phyloP scores from a whole-genome alignment of 2,888 invertebrate genomes.

The Agriopis leucophaearia region DNA sequence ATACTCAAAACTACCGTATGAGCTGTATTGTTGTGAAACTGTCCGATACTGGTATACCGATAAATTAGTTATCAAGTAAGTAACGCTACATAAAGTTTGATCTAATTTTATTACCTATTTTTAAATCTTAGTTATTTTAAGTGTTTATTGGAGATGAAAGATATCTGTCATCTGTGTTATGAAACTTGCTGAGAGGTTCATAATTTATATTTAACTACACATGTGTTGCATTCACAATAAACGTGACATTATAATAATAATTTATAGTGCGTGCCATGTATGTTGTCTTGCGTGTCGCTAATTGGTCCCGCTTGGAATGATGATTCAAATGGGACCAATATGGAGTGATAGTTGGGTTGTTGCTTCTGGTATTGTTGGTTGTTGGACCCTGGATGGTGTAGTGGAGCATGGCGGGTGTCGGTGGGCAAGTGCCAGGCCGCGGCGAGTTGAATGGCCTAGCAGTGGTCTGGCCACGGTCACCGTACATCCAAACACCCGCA shows the following conservation, averaged over 20 bases:
- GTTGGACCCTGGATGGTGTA: constrained; percentile 41
- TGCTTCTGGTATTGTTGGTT: constrained; percentile 9
- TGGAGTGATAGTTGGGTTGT: constrained; percentile 39
- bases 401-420: constrained; percentile 52
- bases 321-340: constrained; percentile 42
- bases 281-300: constrained; percentile 39
- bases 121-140: constrained; percentile 21
- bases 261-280: constrained; percentile 33
- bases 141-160: constrained; percentile 20
- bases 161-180: constrained; percentile 20
- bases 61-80: constrained; percentile 57
- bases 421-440: constrained; percentile 60
- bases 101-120: neutral
- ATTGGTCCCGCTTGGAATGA: constrained; percentile 36
- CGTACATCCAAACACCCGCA: constrained; percentile 69
- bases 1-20: constrained; percentile 68
- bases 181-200: constrained; percentile 23
- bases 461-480: constrained; percentile 60
- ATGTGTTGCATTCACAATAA: constrained; percentile 27
- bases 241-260: constrained; percentile 33
- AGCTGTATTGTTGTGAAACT: constrained; percentile 62
- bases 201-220: constrained; percentile 32
- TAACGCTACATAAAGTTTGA: constrained; percentile 34
- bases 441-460: constrained; percentile 80
- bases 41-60: constrained; percentile 48